Evolutionary conservation across 2,888 invertebrate species (phyloP).

Genomic region (Nasonovia ribisnigri): DNA sequence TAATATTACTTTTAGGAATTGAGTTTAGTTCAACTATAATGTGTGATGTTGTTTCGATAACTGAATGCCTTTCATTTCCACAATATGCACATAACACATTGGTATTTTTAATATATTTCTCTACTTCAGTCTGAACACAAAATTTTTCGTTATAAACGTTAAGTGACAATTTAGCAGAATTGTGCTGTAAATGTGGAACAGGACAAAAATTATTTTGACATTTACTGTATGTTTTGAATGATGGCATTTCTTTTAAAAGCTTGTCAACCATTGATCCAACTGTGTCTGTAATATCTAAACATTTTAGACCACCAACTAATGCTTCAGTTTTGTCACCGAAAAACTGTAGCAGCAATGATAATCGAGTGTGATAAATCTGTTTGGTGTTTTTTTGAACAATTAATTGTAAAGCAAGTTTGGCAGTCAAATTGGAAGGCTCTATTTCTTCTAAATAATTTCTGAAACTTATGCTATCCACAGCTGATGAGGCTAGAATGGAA

Average conservation of each 20-base stretch:
- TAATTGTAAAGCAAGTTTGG: not conserved
- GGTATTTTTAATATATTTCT: not conserved
- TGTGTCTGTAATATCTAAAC: not conserved
- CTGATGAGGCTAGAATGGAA: not conserved
- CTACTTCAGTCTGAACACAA: not conserved
- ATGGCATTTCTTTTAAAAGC: slow-evolving; percentile 17
- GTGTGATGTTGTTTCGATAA: not conserved
- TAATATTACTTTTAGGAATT: not conserved
- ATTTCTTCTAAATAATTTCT: not conserved
- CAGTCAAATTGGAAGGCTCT: not conserved
- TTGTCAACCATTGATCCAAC: not conserved
- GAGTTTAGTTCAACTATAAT: slow-evolving; percentile 4
- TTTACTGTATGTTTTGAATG: not conserved
- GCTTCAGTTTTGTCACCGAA: not conserved
- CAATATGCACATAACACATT: not conserved
- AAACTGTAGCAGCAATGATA: not conserved
- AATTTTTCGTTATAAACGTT: not conserved
- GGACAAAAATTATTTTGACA: not conserved
- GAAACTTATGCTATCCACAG: not conserved
- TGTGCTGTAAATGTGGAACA: not conserved
- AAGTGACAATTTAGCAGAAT: not conserved
- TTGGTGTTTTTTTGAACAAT: not conserved
- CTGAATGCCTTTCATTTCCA: not conserved
- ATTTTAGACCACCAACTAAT: not conserved
- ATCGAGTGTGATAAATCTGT: not conserved